Base-by-base conservation (phyloP, 1,140 invertebrate species). In the Lerema accius region DNA sequence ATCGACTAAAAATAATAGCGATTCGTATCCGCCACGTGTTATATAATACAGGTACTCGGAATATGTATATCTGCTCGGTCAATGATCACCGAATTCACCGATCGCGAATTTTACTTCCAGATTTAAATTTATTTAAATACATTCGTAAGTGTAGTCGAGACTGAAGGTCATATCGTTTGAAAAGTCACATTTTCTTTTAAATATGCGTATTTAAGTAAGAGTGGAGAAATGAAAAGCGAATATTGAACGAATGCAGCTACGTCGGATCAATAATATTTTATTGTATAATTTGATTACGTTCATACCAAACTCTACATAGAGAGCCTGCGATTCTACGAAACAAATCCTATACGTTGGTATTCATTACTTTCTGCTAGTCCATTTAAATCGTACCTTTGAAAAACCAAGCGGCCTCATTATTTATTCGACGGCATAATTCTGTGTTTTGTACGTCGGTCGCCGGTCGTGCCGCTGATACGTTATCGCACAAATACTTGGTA, bases 1-100 rank as follows among this genome's bases (percentile, higher is more conserved):
- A 32, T 19, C 42, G 19, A 16, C 67, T 63, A 69, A 63, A 58
- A 71, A 70, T 70, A 70, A 32, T 61, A 40, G 17, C 32, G 45
- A 60, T 43, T 35, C 51, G 37, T 23, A 40, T 62, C 35, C 37
- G 43, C 45, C 28, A 35, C 49, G 35, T 10, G 48, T 65, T 65
- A 65, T 39, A 65, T 63, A 65, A 69, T 45, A 45, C 28, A 7
- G 9, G 9, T 49, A 10, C 19, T 32, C 14, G 15, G 19, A 43
- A 45, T 45, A 45, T 58, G 15, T 58, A 32, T 58, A 42, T 23
- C 14, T 10, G 9, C n/a, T 32, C 53, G 40, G 53, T 45, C 53
- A 58, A 45, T 45, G 53, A 35, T 56, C 53, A 56, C 26, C 16
- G 23, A 26, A 45, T 23, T 23, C 26, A 56, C 10, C 10, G 10